Percentiles rank a stretch among this genome's conserved stretches.
phyloP scores from a whole-genome alignment of 2,888 invertebrate species.

The Melanargia galathea region DNA sequence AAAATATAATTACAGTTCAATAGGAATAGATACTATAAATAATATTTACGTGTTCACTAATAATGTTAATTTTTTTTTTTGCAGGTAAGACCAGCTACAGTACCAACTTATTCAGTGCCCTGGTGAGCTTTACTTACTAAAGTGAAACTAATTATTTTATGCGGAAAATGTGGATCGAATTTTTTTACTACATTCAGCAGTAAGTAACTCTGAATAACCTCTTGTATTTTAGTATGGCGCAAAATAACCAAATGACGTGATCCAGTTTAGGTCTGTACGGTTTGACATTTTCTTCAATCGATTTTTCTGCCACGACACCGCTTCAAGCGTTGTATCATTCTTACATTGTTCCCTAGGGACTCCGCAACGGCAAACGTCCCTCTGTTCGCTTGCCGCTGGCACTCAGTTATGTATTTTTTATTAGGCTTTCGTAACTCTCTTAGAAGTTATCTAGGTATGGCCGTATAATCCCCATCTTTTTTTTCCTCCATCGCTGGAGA shows the following conservation, averaged over 20 bases:
- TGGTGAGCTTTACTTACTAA: neutral
- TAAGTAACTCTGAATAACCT: neutral
- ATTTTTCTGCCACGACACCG: slow-evolving; percentile 58
- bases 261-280: slow-evolving; percentile 48
- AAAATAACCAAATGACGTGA: slow-evolving; percentile 38
- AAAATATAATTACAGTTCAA: no score
- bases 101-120: neutral
- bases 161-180: neutral
- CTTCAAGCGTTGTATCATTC: slow-evolving; percentile 66
- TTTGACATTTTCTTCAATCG: slow-evolving; percentile 67
- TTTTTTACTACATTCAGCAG: neutral
- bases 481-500: slow-evolving; percentile 38
- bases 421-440: slow-evolving; percentile 57
- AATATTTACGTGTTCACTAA: neutral
- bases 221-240: neutral
- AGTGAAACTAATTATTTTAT: neutral
- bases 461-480: slow-evolving; percentile 40
- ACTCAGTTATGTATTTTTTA: slow-evolving; percentile 66
- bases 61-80: slow-evolving; percentile 19
- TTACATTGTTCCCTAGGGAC: slow-evolving; percentile 64
- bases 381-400: slow-evolving; percentile 56
- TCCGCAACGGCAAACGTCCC: slow-evolving; percentile 55
- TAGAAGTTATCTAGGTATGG: slow-evolving; percentile 50
- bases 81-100: slow-evolving; percentile 41
- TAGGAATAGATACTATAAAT: no score